Evolutionary conservation across 2,797 vertebrate species (phyloP).

Genomic region (Ctenosaura bakeri): DNA sequence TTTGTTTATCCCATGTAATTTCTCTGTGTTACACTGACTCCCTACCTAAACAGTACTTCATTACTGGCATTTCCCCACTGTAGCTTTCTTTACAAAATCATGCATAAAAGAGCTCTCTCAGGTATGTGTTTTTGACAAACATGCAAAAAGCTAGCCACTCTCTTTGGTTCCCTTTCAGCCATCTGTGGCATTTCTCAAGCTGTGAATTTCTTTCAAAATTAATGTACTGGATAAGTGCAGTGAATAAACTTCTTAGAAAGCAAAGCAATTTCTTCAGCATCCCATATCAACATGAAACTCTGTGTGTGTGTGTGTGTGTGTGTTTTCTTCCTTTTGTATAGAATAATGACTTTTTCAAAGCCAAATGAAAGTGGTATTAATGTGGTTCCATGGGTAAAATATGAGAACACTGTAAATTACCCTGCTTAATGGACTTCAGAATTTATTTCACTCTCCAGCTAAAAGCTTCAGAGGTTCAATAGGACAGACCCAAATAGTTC

Average conservation of each 20-base stretch:
- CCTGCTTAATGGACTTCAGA: conserved; percentile 76
- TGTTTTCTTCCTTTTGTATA: conserved; percentile 42
- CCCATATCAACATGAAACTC: conserved; percentile 44
- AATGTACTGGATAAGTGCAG: not conserved
- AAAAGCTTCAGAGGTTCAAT: conserved; percentile 70
- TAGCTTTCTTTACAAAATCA: not conserved
- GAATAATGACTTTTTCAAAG: conserved; percentile 67
- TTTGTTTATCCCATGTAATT: conserved; percentile 21
- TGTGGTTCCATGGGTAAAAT: conserved; percentile 72
- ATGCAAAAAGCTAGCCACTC: accelerated
- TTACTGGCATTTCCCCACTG: conserved; percentile 10
- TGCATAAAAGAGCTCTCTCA: not conserved
- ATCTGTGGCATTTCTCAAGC: not conserved
- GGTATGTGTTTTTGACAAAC: not conserved
- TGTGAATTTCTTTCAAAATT: not conserved
- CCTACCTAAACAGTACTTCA: conserved; percentile 27
- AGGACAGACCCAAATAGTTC: conserved; percentile 50
- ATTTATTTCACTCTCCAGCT: conserved; percentile 69
- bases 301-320: too few relatives aligned
- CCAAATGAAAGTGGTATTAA: conserved; percentile 61
- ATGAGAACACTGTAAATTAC: conserved; percentile 72
- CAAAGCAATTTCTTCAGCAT: conserved; percentile 51
- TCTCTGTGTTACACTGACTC: not conserved
- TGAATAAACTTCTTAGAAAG: conserved; percentile 47
- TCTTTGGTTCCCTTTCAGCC: not conserved